A percentile compares a stretch with the other conserved stretches of the same genome.
phyloP scores from a whole-genome alignment of 2,797 vertebrate species.

The Caiman crocodilus region DNA sequence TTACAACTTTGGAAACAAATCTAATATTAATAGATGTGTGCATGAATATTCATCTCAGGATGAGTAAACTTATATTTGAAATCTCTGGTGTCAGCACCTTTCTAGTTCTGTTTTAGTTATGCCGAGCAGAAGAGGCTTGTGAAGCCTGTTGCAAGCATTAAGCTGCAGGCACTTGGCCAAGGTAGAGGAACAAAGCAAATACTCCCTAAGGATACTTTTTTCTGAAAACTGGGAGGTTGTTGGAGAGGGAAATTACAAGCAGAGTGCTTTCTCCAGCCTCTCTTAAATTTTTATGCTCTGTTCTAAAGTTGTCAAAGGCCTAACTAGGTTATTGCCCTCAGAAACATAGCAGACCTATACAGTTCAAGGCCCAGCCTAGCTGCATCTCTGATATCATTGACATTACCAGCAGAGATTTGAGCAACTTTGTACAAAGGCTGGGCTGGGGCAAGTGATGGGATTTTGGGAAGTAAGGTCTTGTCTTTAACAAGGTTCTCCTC shows the following conservation, averaged over 20 bases:
- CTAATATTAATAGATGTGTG: neutral
- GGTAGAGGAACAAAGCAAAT: neutral
- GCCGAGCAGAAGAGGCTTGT: neutral
- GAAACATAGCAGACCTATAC: neutral
- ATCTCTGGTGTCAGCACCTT: neutral
- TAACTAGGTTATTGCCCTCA: neutral
- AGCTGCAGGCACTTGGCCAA: neutral
- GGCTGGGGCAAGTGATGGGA: neutral
- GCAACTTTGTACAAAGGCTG: neutral
- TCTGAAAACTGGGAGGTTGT: neutral
- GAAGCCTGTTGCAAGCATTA: neutral
- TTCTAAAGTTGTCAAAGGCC: neutral
- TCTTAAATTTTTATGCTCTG: neutral
- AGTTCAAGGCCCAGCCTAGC: neutral
- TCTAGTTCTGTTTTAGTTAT: neutral
- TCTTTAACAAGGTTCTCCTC: neutral
- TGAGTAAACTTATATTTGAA: neutral
- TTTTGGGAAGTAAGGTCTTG: neutral
- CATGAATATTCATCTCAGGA: conserved; percentile 3
- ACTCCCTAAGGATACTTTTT: neutral
- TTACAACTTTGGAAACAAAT: neutral
- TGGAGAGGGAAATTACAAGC: neutral
- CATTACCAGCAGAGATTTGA: neutral
- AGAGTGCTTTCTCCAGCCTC: neutral
- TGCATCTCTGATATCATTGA: neutral